phyloP scores from a whole-genome alignment of 1,140 invertebrate genomes.

The Cherax destructor region DNA sequence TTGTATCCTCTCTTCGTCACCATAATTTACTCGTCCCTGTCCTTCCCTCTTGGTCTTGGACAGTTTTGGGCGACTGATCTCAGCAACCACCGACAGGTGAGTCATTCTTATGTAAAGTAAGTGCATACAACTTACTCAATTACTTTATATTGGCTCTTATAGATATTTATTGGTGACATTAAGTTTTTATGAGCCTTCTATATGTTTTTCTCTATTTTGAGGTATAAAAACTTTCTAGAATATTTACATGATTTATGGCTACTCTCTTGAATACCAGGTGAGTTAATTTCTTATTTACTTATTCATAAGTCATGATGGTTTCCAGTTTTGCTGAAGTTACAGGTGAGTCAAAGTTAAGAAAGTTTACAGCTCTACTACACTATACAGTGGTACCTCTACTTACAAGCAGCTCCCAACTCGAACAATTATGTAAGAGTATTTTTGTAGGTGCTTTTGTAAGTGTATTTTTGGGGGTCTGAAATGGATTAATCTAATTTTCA shows the following conservation, averaged over 20 bases:
- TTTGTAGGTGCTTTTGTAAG: too few species aligned
- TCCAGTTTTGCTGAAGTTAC: neutral
- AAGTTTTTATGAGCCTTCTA: too few species aligned
- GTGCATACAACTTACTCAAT: neutral
- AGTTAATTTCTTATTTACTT: neutral
- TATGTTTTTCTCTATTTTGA: too few species aligned
- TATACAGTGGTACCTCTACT: too few species aligned
- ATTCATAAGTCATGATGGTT: neutral
- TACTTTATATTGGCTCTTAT: neutral
- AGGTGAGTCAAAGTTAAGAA: neutral
- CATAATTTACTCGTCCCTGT: conserved; percentile 56
- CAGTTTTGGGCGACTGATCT: conserved; percentile 69
- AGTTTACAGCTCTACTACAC: neutral
- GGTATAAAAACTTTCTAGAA: too few species aligned
- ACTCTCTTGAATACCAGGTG: neutral
- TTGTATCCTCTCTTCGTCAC: conserved; percentile 71
- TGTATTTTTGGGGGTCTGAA: too few species aligned
- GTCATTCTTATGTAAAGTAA: neutral
- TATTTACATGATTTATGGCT: neutral
- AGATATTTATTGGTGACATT: too few species aligned
- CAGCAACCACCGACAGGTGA: conserved; percentile 70
- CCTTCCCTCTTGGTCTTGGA: conserved; percentile 71
- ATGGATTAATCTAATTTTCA: too few species aligned
- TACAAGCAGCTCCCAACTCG: neutral
- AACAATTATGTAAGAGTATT: too few species aligned